phyloP scores from a whole-genome alignment of 2,797 vertebrate genomes.

The Helicolenus hilgendorfi region DNA sequence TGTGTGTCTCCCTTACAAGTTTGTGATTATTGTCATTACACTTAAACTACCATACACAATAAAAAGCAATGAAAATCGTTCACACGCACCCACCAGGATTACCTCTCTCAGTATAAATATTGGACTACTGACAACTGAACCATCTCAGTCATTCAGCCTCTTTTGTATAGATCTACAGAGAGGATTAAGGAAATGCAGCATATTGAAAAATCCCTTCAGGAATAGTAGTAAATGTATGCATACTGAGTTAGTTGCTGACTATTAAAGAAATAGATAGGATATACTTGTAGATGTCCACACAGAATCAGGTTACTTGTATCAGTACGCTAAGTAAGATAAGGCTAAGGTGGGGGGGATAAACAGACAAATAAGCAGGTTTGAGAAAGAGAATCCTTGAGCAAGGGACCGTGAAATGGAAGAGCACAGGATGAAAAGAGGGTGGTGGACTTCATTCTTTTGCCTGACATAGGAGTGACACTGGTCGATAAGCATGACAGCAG shows the following conservation, averaged over 20 bases:
- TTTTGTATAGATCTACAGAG: neutral
- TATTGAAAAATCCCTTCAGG: neutral
- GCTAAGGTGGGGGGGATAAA: neutral
- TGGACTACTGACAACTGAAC: neutral
- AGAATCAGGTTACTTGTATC: neutral
- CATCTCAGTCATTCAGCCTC: neutral
- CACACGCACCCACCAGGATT: neutral
- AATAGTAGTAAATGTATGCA: neutral
- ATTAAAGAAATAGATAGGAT: neutral
- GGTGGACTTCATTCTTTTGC: slow-evolving; percentile 31
- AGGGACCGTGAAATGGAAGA: slow-evolving; percentile 54
- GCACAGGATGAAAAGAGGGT: slow-evolving; percentile 20
- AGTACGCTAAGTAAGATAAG: neutral
- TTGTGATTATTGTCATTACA: neutral
- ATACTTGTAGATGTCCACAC: neutral
- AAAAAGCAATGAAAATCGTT: rapidly evolving
- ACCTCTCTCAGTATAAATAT: neutral
- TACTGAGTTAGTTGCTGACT: neutral
- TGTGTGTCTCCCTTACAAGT: neutral
- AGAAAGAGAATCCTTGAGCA: slow-evolving; percentile 35
- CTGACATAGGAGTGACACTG: slow-evolving; percentile 24
- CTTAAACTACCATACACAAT: neutral
- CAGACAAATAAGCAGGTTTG: slow-evolving; percentile 25
- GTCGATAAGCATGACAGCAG: slow-evolving; percentile 40
- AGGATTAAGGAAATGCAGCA: neutral